phyloP scores from a whole-genome alignment of 2,113 vertebrate species.

The Genyomyrus donnyi region DNA sequence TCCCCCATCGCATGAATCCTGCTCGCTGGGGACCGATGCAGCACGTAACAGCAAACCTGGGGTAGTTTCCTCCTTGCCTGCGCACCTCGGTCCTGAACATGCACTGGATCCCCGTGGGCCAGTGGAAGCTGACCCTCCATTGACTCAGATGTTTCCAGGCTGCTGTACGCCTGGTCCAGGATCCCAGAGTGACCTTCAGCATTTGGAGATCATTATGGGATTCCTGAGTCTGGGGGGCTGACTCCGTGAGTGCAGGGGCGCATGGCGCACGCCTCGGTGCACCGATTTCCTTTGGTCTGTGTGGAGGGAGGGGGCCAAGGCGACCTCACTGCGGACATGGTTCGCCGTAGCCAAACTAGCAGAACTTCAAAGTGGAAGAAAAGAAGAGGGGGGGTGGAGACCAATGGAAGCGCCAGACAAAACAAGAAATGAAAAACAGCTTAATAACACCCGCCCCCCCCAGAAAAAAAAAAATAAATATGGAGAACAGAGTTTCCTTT shows the following conservation, averaged over 20 bases:
- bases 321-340: conserved; percentile 27
- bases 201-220: neutral
- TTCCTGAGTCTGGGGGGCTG: neutral
- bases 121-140: conserved; percentile 8
- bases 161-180: neutral
- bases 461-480: conserved; percentile 21
- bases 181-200: neutral
- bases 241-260: neutral
- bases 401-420: conserved; percentile 16
- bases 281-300: conserved; percentile 22
- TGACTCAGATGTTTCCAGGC: neutral
- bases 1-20: conserved; percentile 22
- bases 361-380: conserved; percentile 12
- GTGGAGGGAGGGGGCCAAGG: conserved; percentile 24
- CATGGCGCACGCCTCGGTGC: neutral
- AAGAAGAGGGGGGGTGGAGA: neutral
- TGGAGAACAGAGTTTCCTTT: conserved; percentile 28
- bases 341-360: conserved; percentile 24
- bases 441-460: neutral
- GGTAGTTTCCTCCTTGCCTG: conserved; percentile 4
- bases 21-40: conserved; percentile 42
- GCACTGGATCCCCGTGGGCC: conserved; percentile 1
- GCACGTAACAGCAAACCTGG: conserved; percentile 29
- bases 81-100: conserved; percentile 12
- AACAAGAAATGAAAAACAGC: conserved; percentile 32